Evolutionary conservation across 2,113 vertebrate species (phyloP).

Genomic region (Ploceus nigricollis): DNA sequence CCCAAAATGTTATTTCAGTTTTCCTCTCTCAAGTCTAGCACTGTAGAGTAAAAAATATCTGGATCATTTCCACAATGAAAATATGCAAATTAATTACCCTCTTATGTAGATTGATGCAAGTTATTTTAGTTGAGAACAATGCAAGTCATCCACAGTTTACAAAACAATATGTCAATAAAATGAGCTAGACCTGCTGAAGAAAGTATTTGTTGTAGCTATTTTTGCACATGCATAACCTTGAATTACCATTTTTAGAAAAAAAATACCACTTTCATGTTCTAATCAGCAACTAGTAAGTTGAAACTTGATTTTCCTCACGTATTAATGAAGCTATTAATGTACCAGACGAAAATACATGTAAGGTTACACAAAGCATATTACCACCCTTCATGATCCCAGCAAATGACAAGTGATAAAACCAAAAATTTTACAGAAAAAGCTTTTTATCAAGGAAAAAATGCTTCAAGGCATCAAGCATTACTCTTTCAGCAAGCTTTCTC

Average conservation of each 20-base stretch:
- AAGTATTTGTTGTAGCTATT: slow-evolving; percentile 55
- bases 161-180: slow-evolving; percentile 70
- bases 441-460: neutral
- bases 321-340: slow-evolving; percentile 34
- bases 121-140: slow-evolving; percentile 63
- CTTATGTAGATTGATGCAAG: slow-evolving; percentile 59
- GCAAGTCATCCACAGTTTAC: slow-evolving; percentile 55
- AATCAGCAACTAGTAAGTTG: neutral
- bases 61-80: slow-evolving; percentile 49
- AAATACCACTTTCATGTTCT: neutral
- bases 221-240: slow-evolving; percentile 50
- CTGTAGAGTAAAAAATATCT: neutral
- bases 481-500: neutral
- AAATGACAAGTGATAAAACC: slow-evolving; percentile 23
- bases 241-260: slow-evolving; percentile 21
- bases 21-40: neutral
- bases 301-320: neutral
- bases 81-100: slow-evolving; percentile 62
- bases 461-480: neutral
- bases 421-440: neutral
- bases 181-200: slow-evolving; percentile 50
- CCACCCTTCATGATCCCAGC: neutral
- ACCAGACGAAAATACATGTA: slow-evolving; percentile 8
- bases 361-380: neutral
- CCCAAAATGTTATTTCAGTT: neutral